These are phyloP conservation scores for Ibidorhyncha struthersii DNA, from an alignment of 2,113 vertebrate genomes.

Conservation along the genomic window DNA sequence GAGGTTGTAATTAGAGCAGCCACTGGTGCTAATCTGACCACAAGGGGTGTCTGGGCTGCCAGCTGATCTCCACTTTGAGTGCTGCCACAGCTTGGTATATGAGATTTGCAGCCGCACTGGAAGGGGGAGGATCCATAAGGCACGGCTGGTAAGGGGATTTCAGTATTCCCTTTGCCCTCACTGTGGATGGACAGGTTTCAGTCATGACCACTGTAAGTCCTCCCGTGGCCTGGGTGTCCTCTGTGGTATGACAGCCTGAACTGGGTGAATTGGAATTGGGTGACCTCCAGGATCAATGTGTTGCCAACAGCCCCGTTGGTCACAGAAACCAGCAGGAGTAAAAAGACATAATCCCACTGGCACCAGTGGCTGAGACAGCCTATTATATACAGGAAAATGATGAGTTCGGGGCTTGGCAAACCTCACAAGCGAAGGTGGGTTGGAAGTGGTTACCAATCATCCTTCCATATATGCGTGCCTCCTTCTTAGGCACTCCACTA, in stretches of 20 bases:
- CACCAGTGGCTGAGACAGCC: neutral
- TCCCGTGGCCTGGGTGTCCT: neutral
- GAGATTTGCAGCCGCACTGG: neutral
- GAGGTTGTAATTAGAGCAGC: neutral
- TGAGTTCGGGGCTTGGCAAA: neutral
- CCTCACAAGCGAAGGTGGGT: neutral
- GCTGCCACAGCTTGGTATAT: neutral
- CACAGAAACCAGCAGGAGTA: neutral
- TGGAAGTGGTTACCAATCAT: neutral
- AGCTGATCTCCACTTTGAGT: neutral
- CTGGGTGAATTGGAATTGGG: neutral
- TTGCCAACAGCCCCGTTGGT: neutral
- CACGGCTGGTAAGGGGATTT: accelerated
- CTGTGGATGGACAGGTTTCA: neutral
- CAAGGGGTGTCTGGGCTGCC: neutral
- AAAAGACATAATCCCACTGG: neutral
- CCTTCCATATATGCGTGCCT: neutral
- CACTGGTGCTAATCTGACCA: neutral
- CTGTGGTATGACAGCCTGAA: neutral
- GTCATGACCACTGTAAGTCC: neutral
- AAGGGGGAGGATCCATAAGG: neutral
- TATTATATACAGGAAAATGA: neutral
- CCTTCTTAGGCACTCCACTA: neutral
- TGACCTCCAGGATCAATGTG: neutral
- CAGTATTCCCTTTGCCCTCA: neutral